phyloP scores from a whole-genome alignment of 2,113 vertebrate genomes.

The Mormyrus lacerda region DNA sequence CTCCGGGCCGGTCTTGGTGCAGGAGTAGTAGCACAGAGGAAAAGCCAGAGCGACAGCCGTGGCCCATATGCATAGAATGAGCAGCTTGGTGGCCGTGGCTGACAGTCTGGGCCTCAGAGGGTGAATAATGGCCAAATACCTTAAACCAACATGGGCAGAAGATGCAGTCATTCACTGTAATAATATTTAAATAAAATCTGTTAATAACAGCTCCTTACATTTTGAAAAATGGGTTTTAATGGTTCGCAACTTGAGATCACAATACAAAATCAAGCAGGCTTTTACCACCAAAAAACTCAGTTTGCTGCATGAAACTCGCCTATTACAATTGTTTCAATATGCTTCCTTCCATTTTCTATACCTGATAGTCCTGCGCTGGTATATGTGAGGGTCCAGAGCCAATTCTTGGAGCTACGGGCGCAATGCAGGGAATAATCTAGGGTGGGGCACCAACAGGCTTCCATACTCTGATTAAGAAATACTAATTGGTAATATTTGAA shows the following conservation, averaged over 20 bases:
- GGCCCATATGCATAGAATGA: slow-evolving; percentile 75
- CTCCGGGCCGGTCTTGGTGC: slow-evolving; percentile 64
- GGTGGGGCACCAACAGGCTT: neutral
- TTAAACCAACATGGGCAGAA: slow-evolving; percentile 28
- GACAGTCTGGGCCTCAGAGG: slow-evolving; percentile 76
- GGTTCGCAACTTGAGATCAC: too few relatives aligned
- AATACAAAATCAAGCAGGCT: too few relatives aligned
- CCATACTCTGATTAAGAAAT: neutral
- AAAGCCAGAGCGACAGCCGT: slow-evolving; percentile 72
- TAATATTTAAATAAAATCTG: neutral
- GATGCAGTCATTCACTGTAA: neutral
- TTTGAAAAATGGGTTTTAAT: too few relatives aligned
- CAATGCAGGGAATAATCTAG: neutral
- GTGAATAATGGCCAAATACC: slow-evolving; percentile 81
- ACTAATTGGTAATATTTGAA: neutral
- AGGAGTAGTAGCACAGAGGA: slow-evolving; percentile 75
- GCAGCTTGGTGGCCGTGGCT: slow-evolving; percentile 69
- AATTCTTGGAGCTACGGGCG: neutral
- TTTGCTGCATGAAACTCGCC: too few relatives aligned
- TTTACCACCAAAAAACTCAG: too few relatives aligned
- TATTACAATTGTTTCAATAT: too few relatives aligned
- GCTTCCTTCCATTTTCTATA: too few relatives aligned
- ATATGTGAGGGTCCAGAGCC: neutral
- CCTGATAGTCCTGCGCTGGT: too few relatives aligned
- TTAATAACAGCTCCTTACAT: too few relatives aligned